phyloP scores from a whole-genome alignment of 2,113 vertebrate species.

The Steatornis caripensis region DNA sequence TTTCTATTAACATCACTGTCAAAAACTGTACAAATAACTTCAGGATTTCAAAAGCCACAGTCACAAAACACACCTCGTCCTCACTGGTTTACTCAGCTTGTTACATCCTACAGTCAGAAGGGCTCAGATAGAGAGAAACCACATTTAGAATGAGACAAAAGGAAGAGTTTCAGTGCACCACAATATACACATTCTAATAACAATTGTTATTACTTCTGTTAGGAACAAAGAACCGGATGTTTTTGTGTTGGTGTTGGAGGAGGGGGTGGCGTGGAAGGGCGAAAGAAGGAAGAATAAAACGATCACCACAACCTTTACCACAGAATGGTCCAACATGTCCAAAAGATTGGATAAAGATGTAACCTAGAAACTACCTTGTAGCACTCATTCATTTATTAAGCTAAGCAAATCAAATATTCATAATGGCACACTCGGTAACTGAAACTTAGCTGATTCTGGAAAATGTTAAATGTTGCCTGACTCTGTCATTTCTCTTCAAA shows the following conservation, averaged over 20 bases:
- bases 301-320: neutral
- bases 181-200: neutral
- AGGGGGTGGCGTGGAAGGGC: neutral
- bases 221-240: neutral
- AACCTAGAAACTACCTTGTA: neutral
- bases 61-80: neutral
- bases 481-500: neutral
- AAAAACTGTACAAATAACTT: neutral
- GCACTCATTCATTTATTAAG: neutral
- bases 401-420: neutral
- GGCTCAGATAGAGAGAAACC: neutral
- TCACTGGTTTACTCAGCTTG: neutral
- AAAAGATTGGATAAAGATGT: neutral
- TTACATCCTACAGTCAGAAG: neutral
- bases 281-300: neutral
- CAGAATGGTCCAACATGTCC: neutral
- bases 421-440: neutral
- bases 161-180: neutral
- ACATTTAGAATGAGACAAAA: neutral
- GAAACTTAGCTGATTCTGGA: neutral
- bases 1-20: neutral
- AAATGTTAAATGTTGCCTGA: neutral
- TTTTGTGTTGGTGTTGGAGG: neutral
- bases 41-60: neutral
- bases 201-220: neutral